These are phyloP conservation scores for Drosophila longiperda DNA, from an alignment of 2,888 invertebrate species.

Conservation along the genomic window DNA sequence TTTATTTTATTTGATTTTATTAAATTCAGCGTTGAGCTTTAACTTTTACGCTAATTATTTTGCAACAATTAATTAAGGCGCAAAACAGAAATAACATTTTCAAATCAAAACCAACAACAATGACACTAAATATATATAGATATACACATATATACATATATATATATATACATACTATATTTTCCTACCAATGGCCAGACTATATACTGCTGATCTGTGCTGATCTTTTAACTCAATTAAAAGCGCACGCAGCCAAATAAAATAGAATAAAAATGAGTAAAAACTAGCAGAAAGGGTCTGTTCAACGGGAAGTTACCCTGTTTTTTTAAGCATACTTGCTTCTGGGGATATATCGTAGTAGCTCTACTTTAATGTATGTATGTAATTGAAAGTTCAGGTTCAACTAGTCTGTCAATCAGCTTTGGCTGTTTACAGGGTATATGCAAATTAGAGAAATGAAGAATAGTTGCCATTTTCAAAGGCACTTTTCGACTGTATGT, in stretches of 20 bases:
- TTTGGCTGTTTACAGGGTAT: conserved; percentile 36
- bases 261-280: conserved; percentile 3
- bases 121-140: conserved; percentile 10
- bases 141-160: conserved; percentile 9
- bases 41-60: conserved; percentile 81
- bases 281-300: not conserved
- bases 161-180: not conserved
- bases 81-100: conserved; percentile 66
- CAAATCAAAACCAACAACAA: conserved; percentile 18
- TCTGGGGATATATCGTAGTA: not conserved
- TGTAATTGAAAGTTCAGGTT: not conserved
- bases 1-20: conserved; percentile 60
- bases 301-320: conserved; percentile 20
- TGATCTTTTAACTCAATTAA: conserved; percentile 80
- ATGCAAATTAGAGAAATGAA: conserved; percentile 6
- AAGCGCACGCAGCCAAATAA: conserved; percentile 69
- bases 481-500: conserved; percentile 57
- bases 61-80: conserved; percentile 80
- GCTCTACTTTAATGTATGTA: not conserved
- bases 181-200: conserved; percentile 30
- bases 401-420: not conserved
- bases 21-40: conserved; percentile 64
- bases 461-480: conserved; percentile 66
- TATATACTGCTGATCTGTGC: conserved; percentile 66
- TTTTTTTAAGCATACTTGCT: not conserved